Evolutionary conservation across 2,113 vertebrate genomes (phyloP), one percentile per base, ranked within the genome.

Genomic region (Mobula birostris): DNA sequence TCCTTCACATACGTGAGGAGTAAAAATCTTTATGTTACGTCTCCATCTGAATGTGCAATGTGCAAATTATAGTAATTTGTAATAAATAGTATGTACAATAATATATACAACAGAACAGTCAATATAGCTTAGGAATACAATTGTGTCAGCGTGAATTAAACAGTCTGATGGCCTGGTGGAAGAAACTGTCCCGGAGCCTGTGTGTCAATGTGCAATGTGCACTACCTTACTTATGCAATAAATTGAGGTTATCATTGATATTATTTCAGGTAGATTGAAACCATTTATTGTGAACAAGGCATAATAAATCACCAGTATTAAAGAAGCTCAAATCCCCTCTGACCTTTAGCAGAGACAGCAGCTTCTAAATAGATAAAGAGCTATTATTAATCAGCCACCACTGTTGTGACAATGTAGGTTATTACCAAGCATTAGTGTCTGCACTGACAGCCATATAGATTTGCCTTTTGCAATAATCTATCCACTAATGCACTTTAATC

Each of bases 301-400:
- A 88, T 17, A 14, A 24, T 5, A 14, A 88, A 88, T 88, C 21
- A 15, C 83, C 27, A 85, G 82, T 48, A 82, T 82, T 9, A 27
- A 17, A 27, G 48, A 58, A 2, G 27, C 48, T 63, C 83, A 87
- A 61, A 58, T 63, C 29, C 83, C 58, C 24, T 87, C 58, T 63
- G 58, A 61, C 83, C 83, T n/a, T 88, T 63, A n/a, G 83, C 27
- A 88, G 83, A n/a, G 83, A 58, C 48, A 87, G 83, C 24, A 63
- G 58, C 83, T n/a, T 61, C 29, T 56, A 88, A 88, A 61, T 63
- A 88, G 27, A 29, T 48, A 85, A 36, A 36, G 19, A 58, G 11
- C 56, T 63, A 88, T 63, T 88, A 63, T 88, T 88, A 88, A 88
- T 88, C 83, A 61, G 58, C 58, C n/a, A 61, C 27, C 58, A 11